Conservation (phyloP, 1,140 invertebrate genomes). For the Drosophila lini region DNA sequence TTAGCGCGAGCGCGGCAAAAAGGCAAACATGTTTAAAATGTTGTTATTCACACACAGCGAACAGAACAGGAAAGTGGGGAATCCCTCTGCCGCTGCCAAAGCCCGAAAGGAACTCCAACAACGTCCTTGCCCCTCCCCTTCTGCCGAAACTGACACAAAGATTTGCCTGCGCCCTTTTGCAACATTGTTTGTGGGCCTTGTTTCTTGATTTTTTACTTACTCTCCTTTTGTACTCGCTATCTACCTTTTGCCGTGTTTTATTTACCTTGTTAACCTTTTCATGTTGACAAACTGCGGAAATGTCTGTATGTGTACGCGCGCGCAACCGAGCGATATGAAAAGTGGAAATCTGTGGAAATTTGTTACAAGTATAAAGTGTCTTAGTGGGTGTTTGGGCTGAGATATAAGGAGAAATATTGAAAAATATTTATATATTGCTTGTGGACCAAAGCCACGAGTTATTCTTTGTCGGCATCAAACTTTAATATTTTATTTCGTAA, state of each 20-base stretch:
- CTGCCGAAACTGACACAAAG: constrained; percentile 21
- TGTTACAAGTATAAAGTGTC: constrained; percentile 54
- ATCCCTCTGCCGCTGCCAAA: constrained; percentile 10
- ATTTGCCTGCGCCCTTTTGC: constrained; percentile 43
- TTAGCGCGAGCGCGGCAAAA: constrained; percentile 42
- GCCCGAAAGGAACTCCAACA: constrained; percentile 16
- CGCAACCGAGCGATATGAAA: constrained; percentile 41
- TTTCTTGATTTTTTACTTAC: constrained; percentile 44
- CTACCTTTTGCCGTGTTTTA: constrained; percentile 59
- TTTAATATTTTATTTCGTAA: constrained; percentile 18
- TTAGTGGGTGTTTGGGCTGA: constrained; percentile 23
- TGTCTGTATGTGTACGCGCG: constrained; percentile 16
- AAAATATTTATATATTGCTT: constrained; percentile 12
- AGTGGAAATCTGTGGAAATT: constrained; percentile 74
- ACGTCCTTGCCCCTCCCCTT: background rate
- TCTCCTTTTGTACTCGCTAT: constrained; percentile 43
- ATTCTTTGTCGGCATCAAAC: background rate
- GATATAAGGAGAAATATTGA: constrained; percentile 35
- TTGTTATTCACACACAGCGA: constrained; percentile 75
- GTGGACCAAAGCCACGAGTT: constrained; percentile 10
- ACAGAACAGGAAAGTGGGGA: constrained; percentile 8
- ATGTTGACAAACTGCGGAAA: constrained; percentile 69
- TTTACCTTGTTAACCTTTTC: constrained; percentile 80
- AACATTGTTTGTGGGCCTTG: constrained; percentile 66
- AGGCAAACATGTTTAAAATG: constrained; percentile 81